These are phyloP conservation scores for Caenorhabditis macrosperma DNA, from an alignment of 2,888 invertebrate species.

Conservation along the genomic window DNA sequence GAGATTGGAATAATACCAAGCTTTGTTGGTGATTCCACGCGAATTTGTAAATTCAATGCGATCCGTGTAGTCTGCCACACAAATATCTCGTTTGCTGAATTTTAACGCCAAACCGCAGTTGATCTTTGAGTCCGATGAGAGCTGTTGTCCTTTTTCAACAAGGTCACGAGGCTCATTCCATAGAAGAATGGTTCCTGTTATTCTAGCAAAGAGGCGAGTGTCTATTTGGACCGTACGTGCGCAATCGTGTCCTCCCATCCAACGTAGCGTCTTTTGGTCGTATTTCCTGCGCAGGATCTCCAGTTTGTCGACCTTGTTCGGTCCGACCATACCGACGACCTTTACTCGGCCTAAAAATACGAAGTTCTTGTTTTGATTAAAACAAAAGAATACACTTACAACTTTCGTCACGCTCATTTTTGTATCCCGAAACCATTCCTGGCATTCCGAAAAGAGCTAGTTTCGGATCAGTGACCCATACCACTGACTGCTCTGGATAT, in stretches of 20 bases:
- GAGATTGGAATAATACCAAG: slow-evolving; percentile 66
- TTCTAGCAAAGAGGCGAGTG: slow-evolving; percentile 87
- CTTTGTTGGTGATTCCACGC: slow-evolving; percentile 1
- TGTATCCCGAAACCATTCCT: slow-evolving; percentile 46
- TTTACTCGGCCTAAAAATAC: slow-evolving; percentile 41
- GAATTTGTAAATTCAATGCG: slow-evolving; percentile 81
- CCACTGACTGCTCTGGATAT: slow-evolving; percentile 51
- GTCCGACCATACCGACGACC: slow-evolving; percentile 52
- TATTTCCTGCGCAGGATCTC: slow-evolving; percentile 12
- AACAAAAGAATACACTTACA: no score
- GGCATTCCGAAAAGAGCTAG: slow-evolving; percentile 60
- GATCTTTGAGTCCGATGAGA: slow-evolving; percentile 79
- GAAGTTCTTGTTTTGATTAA: no score
- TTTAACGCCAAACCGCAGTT: slow-evolving; percentile 94
- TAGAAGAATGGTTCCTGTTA: slow-evolving; percentile 90
- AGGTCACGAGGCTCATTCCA: slow-evolving; percentile 66
- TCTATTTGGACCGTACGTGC: slow-evolving; percentile 83
- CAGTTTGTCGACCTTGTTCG: slow-evolving; percentile 21
- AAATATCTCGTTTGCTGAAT: slow-evolving; percentile 86
- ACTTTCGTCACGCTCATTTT: slow-evolving; percentile 24
- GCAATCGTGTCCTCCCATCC: slow-evolving; percentile 54
- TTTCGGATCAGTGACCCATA: slow-evolving; percentile 59
- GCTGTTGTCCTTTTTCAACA: slow-evolving; percentile 70
- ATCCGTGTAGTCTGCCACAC: slow-evolving; percentile 87
- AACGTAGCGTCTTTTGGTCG: slow-evolving; percentile 59